Evolutionary conservation across 2,888 invertebrate species (phyloP), one percentile per base, ranked within the genome.

Genomic region (Dryocosmus kuriphilus): DNA sequence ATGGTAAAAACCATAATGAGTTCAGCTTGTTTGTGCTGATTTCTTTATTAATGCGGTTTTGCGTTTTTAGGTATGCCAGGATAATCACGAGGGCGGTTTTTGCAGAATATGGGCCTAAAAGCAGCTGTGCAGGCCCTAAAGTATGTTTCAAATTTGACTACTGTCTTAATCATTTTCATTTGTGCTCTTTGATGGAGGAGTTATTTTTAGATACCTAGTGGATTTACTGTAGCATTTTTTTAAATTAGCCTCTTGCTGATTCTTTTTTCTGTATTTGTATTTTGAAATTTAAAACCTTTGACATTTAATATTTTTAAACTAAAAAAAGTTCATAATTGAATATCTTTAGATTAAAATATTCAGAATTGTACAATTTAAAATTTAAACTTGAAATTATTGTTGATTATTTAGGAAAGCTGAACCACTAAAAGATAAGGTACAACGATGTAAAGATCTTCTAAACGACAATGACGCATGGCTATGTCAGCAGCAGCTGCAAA

Each of bases 81-180:
- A 71, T 51, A 71, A 71, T 71, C 71, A 71, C 71, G 51, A 86
- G 81, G 82, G 85, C 81, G 84, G 85, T 84, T 84, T 85, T 78
- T 79, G 81, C 85, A 84, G 88, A 94, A 92, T 92, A 95, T 95
- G 95, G 95, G 95, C 91, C 93, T 95, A 92, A 95, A 95, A 92
- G 95, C 95, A 89, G 95, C 95, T 90, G 94, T 95, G 87, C 95
- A 95, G 92, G 95, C 95, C 92, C 92, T 95, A 86, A 95, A 95
- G 95, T 95, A 92, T 92, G 93, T 92, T 79, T 46, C n/a, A n/a
- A 16, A 57, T 55, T 22, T 51, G 27, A 4, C 14, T 30, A 32
- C 9, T 3, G 5, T 19, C 14, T 16, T 30, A 24, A 7, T 30
- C 24, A n/a, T 24, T 22, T 51, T n/a, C 14, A 22, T 32, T n/a